These are phyloP conservation scores for Mamestra brassicae DNA, from an alignment of 2,888 invertebrate genomes.

Conservation along the genomic window DNA sequence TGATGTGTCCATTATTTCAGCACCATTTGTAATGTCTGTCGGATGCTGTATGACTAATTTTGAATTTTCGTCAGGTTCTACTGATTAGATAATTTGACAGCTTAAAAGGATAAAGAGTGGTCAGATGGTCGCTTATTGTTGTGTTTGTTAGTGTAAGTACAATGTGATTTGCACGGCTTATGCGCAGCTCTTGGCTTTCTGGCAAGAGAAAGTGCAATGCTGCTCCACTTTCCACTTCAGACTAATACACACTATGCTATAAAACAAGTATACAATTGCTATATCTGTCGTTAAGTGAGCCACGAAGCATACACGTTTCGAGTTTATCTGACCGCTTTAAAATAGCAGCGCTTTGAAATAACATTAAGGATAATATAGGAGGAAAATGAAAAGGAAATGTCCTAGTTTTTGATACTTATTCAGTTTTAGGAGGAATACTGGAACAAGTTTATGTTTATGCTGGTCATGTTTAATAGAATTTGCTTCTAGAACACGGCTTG, in stretches of 20 bases:
- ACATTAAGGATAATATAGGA: conserved; percentile 37
- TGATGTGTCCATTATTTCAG: conserved; percentile 58
- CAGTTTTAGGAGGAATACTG: not conserved
- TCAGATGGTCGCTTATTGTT: conserved; percentile 69
- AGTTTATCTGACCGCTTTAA: conserved; percentile 39
- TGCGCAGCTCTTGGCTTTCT: conserved; percentile 80
- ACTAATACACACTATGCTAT: conserved; percentile 74
- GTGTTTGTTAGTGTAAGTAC: conserved; percentile 67
- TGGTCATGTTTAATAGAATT: not conserved
- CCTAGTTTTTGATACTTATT: not conserved
- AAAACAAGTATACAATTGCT: conserved; percentile 62
- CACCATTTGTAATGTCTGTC: conserved; percentile 59
- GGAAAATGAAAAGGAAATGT: conserved; percentile 39
- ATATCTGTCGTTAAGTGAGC: conserved; percentile 48
- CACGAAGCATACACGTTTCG: conserved; percentile 44
- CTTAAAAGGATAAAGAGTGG: conserved; percentile 70
- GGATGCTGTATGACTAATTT: conserved; percentile 67
- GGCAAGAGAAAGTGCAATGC: conserved; percentile 86
- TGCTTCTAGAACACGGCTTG: not conserved
- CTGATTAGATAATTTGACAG: conserved; percentile 70
- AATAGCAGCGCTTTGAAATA: conserved; percentile 28
- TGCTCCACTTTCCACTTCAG: conserved; percentile 86
- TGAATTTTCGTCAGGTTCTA: conserved; percentile 65
- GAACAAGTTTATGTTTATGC: not conserved
- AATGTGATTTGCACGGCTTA: conserved; percentile 81